These are phyloP conservation scores for Plusia festucae DNA, from an alignment of 2,888 invertebrate species.

Conservation along the genomic window DNA sequence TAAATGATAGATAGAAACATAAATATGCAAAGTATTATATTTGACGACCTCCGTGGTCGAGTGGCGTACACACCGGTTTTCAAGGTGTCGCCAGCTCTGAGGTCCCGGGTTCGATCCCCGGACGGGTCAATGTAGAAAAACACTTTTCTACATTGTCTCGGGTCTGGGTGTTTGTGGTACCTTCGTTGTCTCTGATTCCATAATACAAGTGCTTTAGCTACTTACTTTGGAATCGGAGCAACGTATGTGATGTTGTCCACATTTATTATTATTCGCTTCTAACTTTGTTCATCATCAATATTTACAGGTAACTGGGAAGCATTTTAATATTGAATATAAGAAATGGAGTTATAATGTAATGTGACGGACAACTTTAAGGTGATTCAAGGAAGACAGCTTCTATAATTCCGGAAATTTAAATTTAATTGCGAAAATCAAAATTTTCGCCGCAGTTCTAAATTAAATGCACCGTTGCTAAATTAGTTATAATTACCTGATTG, in stretches of 20 bases:
- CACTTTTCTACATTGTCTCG: no score
- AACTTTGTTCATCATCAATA: constrained; percentile 46
- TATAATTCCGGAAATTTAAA: constrained; percentile 46
- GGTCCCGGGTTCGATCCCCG: no score
- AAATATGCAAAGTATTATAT: constrained; percentile 25
- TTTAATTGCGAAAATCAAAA: constrained; percentile 37
- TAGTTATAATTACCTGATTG: neutral
- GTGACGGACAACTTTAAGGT: constrained; percentile 40
- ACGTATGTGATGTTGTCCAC: no score
- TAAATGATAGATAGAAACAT: neutral
- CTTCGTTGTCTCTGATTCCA: no score
- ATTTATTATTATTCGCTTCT: no score
- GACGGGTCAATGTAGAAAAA: no score
- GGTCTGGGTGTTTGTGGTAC: no score
- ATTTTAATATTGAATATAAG: constrained; percentile 50
- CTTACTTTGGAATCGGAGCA: no score
- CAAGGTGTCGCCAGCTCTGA: no score
- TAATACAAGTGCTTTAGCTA: no score
- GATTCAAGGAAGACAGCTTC: constrained; percentile 39
- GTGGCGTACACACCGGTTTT: no score
- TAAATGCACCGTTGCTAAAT: constrained; percentile 11
- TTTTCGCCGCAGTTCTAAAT: constrained; percentile 14
- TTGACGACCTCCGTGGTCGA: no score
- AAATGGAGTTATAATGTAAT: constrained; percentile 48
- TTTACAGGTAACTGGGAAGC: constrained; percentile 37